Evolutionary conservation across 2,113 vertebrate species (phyloP).

Genomic region (Odontophorus gujanensis): DNA sequence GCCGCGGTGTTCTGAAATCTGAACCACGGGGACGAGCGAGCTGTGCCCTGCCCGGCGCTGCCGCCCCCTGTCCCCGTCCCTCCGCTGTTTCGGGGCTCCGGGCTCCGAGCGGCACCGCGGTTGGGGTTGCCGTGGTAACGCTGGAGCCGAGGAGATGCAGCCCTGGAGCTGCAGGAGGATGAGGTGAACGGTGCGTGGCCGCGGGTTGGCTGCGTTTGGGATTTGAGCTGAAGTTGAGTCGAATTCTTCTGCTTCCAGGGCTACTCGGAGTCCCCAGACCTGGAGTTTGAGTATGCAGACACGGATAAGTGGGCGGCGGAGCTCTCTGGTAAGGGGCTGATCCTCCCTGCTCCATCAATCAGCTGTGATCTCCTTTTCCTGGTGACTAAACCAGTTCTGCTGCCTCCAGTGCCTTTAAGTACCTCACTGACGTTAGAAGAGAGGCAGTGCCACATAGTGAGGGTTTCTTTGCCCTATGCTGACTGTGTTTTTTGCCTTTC

Average conservation of each 20-base stretch:
- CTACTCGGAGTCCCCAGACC: slow-evolving; percentile 91
- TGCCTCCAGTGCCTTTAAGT: not conserved
- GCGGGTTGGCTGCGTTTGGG: not conserved
- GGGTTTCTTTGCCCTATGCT: not conserved
- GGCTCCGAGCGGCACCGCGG: not conserved
- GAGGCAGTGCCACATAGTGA: rapidly evolving
- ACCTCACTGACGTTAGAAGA: not conserved
- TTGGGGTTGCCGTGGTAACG: not conserved
- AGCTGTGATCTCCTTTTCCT: not conserved
- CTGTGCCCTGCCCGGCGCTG: too few species aligned
- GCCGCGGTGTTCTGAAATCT: too few species aligned
- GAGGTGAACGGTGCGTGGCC: not conserved
- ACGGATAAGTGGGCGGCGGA: slow-evolving; percentile 94
- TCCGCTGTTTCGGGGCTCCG: not conserved
- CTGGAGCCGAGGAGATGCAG: not conserved
- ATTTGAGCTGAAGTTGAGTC: rapidly evolving
- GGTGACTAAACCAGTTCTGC: not conserved
- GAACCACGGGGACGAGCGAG: too few species aligned
- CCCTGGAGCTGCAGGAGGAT: not conserved
- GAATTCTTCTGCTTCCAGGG: slow-evolving; percentile 77
- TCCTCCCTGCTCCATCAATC: not conserved
- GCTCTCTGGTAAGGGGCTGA: slow-evolving; percentile 86
- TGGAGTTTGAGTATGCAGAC: slow-evolving; percentile 97
- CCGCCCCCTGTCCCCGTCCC: rapidly evolving
- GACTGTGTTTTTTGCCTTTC: not conserved